Conservation (phyloP, 2,888 invertebrate genomes). For the Ariolimax columbianus region DNA sequence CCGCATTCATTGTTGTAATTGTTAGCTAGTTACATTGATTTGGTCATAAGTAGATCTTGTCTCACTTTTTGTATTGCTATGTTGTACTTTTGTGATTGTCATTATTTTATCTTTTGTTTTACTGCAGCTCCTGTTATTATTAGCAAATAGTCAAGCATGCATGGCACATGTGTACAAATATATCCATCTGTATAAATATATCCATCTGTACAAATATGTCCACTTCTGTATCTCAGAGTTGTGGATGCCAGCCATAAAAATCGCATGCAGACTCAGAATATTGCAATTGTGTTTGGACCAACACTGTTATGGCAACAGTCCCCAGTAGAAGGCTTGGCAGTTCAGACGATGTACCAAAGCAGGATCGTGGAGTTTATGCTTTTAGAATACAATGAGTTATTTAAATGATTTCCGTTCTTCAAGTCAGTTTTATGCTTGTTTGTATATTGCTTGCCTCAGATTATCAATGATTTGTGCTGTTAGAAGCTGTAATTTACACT, state of each 20-base stretch:
- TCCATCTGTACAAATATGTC: background rate
- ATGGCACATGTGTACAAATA: too few species aligned
- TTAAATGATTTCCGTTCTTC: conserved; percentile 24
- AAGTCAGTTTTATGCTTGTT: background rate
- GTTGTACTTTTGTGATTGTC: too few species aligned
- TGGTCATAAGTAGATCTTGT: too few species aligned
- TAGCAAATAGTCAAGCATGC: too few species aligned
- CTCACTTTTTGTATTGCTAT: too few species aligned
- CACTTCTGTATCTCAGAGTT: conserved; percentile 82
- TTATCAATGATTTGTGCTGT: background rate
- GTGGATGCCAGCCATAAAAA: conserved; percentile 87
- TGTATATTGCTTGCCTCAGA: background rate
- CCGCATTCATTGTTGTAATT: too few species aligned
- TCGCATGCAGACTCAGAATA: conserved; percentile 91
- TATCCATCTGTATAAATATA: too few species aligned
- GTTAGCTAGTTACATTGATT: too few species aligned
- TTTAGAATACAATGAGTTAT: conserved; percentile 53
- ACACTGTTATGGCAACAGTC: conserved; percentile 89
- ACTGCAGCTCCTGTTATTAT: too few species aligned
- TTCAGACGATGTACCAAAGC: conserved; percentile 87
- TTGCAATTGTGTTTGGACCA: conserved; percentile 93
- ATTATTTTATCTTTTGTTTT: too few species aligned
- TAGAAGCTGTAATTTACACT: background rate
- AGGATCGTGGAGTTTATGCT: conserved; percentile 87
- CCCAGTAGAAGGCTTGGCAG: conserved; percentile 81